Evolutionary conservation across 1,140 invertebrate species (phyloP), one percentile per base, ranked within the genome.

Genomic region (Hylaeus volcanicus): DNA sequence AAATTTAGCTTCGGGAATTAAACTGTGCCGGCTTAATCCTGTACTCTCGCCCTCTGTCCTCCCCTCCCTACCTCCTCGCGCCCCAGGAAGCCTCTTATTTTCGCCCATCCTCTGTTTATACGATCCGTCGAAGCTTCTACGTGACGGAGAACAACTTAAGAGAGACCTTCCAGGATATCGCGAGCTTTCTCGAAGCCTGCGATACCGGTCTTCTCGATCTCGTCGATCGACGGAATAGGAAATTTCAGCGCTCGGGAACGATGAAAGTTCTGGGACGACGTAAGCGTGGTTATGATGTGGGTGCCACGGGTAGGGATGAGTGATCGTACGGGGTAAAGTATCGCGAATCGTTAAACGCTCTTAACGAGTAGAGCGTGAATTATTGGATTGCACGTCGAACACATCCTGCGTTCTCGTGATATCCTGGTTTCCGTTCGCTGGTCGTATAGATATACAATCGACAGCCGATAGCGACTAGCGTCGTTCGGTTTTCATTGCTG

Each of bases 1-100:
- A 82, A 82, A 86, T 79, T 82, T 72, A 70, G 14, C 61, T 82
- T 86, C 68, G 63, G 45, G 79, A 82, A 85, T 86, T 86, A 82
- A 85, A 86, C 39, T 70, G 39, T 39, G 61, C 71, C 55, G 37
- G 56, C 60, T 81, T 82, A 82, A 82, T 86, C 83, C 56, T 58
- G 11, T n/a, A 51, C 53, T 41, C 39, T 61, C 66, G 56, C 12
- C 39, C 41, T 41, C 48, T 60, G 51, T 48, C 56, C 53, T 14
- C 69, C 5, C 11, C 15, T 56, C 37, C 61, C 61, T 53, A 43
- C 55, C n/a, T 43, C 65, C 48, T 11, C 1, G 8, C 45, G 45
- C 45, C 14, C 41, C 1, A 11, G 37, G 41, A 66, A 39, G 8
- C 5, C 65, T 45, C 37, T 51, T 69, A 11, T 43, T 4, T 45